Evolutionary conservation across 2,888 invertebrate species (phyloP).

Genomic region (Orthosia cruda): DNA sequence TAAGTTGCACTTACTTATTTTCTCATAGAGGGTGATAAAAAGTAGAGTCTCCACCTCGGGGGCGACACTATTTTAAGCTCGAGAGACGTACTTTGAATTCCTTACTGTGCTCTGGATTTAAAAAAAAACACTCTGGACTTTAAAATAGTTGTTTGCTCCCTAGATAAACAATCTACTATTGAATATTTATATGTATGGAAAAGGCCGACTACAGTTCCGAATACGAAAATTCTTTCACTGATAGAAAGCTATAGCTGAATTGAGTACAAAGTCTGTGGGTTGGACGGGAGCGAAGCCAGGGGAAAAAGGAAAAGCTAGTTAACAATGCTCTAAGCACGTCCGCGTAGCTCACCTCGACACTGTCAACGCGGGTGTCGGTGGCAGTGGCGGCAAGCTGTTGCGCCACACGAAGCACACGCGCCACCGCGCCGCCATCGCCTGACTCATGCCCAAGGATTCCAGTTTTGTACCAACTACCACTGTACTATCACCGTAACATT

Average conservation of each 20-base stretch:
- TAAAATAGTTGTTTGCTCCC: no score
- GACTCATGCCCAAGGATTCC: constrained; percentile 89
- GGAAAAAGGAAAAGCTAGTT: neutral
- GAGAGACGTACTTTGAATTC: no score
- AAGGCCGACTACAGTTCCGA: no score
- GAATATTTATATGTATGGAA: no score
- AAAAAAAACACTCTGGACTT: no score
- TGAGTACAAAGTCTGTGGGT: no score
- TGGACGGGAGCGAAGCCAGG: neutral
- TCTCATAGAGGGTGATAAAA: no score
- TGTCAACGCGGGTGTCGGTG: constrained; percentile 41
- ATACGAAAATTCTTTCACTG: neutral
- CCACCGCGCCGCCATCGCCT: constrained; percentile 77
- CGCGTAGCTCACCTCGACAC: constrained; percentile 7
- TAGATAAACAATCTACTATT: no score
- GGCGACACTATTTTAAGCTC: no score
- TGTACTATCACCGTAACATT: constrained; percentile 84
- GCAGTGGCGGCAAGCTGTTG: constrained; percentile 49
- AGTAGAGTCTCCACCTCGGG: no score
- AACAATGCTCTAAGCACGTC: neutral
- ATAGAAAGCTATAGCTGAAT: neutral
- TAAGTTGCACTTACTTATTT: no score
- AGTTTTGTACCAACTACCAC: constrained; percentile 79
- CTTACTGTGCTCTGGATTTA: no score
- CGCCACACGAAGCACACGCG: constrained; percentile 68